phyloP scores from a whole-genome alignment of 2,888 invertebrate species.

The Callosobruchus maculatus region DNA sequence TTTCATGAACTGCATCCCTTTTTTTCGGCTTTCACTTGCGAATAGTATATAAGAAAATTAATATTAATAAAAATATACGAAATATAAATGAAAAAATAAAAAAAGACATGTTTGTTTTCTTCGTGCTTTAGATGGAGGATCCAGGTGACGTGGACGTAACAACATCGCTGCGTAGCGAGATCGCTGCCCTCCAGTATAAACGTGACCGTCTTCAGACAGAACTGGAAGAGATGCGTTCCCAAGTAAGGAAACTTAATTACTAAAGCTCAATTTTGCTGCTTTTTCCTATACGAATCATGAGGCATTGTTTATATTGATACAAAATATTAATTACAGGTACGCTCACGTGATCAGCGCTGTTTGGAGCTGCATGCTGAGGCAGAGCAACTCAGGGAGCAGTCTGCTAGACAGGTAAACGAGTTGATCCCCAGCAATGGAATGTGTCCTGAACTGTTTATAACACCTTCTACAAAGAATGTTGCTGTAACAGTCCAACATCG shows the following conservation, averaged over 20 bases:
- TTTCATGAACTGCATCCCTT: too few relatives aligned
- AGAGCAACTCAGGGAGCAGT: constrained; percentile 75
- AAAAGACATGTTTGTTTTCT: too few relatives aligned
- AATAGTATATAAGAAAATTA: too few relatives aligned
- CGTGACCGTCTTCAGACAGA: constrained; percentile 74
- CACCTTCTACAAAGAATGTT: too few relatives aligned
- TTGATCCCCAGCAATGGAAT: too few relatives aligned
- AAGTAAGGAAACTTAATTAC: constrained; percentile 44
- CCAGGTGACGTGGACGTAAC: constrained; percentile 59
- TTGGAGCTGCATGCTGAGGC: constrained; percentile 77
- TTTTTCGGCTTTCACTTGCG: too few relatives aligned
- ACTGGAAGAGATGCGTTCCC: constrained; percentile 62
- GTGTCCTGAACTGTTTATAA: too few relatives aligned
- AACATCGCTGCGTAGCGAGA: constrained; percentile 75
- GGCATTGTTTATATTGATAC: background rate
- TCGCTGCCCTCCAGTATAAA: constrained; percentile 81
- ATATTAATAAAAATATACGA: too few relatives aligned
- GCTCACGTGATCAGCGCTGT: constrained; percentile 67
- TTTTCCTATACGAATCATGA: too few relatives aligned
- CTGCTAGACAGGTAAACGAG: constrained; percentile 72
- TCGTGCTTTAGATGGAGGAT: constrained; percentile 58
- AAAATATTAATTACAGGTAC: constrained; percentile 19
- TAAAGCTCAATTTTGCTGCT: too few relatives aligned
- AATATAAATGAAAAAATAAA: too few relatives aligned
- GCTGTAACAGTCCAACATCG: too few relatives aligned